These are phyloP conservation scores for Centropristis striata DNA, from an alignment of 2,113 vertebrate genomes.

Conservation along the genomic window DNA sequence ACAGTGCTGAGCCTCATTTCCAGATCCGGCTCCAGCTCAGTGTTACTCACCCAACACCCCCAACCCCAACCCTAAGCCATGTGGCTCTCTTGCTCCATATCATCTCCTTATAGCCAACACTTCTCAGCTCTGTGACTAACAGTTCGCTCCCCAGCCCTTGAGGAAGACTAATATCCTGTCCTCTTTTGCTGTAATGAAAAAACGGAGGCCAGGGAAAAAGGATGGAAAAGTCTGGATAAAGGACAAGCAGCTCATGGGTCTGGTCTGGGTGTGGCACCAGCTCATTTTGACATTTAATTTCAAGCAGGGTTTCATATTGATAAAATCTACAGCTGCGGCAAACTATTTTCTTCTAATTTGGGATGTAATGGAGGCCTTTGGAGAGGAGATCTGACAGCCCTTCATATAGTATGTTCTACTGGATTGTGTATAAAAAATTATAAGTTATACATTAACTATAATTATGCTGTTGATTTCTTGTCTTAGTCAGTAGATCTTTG, in stretches of 20 bases:
- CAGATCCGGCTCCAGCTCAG: constrained; percentile 23
- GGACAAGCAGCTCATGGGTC: constrained; percentile 20
- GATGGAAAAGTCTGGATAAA: constrained; percentile 49
- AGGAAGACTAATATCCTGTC: constrained; percentile 81
- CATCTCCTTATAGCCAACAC: constrained; percentile 62
- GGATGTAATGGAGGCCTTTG: background rate
- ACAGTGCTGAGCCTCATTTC: constrained; percentile 26
- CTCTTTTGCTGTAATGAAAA: constrained; percentile 74
- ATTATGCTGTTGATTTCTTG: background rate
- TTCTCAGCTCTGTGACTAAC: constrained; percentile 61
- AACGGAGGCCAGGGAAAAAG: constrained; percentile 43
- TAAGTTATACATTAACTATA: background rate
- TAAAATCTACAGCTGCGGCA: background rate
- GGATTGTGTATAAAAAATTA: background rate
- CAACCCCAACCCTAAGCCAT: constrained; percentile 37
- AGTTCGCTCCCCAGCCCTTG: constrained; percentile 55
- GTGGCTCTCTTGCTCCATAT: constrained; percentile 49
- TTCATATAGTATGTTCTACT: background rate
- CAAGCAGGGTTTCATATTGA: constrained; percentile 16
- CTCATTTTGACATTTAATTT: constrained; percentile 30
- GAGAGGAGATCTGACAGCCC: background rate
- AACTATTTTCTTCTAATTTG: background rate
- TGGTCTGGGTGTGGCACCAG: constrained; percentile 25
- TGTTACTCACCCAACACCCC: constrained; percentile 27
- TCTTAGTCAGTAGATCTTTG: background rate